phyloP scores from a whole-genome alignment of 2,113 vertebrate species.

The Aphelocoma coerulescens region DNA sequence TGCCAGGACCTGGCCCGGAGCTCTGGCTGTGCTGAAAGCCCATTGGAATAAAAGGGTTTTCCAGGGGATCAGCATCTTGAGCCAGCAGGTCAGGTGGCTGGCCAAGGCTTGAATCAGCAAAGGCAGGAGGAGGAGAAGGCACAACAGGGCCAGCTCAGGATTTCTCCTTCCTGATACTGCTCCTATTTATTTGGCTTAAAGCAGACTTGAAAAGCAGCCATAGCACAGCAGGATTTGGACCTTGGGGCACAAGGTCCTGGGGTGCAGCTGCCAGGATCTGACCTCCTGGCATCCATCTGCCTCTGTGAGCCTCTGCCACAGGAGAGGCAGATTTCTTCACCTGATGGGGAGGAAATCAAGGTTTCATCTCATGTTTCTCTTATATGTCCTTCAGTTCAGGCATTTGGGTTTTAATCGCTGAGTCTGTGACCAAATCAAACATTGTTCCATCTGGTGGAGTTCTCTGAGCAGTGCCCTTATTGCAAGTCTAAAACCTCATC shows the following conservation, averaged over 20 bases:
- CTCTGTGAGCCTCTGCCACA: neutral
- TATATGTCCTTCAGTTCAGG: neutral
- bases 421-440: conserved; percentile 49
- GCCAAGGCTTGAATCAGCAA: neutral
- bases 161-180: neutral
- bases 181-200: neutral
- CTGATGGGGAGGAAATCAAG: neutral
- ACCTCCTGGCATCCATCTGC: neutral
- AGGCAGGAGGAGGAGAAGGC: neutral
- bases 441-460: conserved; percentile 19
- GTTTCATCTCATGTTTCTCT: conserved; percentile 1
- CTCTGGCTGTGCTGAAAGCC: neutral
- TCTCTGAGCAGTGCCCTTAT: conserved; percentile 14
- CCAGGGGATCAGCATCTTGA: neutral
- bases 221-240: neutral
- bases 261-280: neutral
- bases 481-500: conserved; percentile 18
- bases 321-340: neutral
- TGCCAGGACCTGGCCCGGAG: neutral
- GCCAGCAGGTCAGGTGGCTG: neutral
- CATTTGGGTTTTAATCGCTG: neutral
- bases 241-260: neutral
- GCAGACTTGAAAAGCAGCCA: neutral
- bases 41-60: neutral
- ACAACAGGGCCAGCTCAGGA: neutral